Conservation (phyloP, 1,140 invertebrate genomes). For the Globodera rostochiensis region DNA sequence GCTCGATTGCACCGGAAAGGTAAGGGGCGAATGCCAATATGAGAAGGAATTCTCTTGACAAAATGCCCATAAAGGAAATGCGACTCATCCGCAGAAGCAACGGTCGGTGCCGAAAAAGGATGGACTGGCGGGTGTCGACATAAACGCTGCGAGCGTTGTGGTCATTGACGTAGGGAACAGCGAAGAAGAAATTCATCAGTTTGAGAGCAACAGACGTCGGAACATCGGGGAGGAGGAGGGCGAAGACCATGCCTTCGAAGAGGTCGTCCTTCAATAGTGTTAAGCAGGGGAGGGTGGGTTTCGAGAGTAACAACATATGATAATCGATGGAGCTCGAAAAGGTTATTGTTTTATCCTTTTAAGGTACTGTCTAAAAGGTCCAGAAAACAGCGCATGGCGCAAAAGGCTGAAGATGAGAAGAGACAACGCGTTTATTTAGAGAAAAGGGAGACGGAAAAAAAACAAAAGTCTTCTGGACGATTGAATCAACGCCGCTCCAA, state of each 20-base stretch:
- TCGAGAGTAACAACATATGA: background rate
- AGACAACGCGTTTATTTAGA: slow-evolving; percentile 34
- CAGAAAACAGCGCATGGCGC: slow-evolving; percentile 26
- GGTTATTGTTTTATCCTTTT: slow-evolving; percentile 6
- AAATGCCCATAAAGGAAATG: background rate
- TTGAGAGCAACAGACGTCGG: slow-evolving; percentile 65
- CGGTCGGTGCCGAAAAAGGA: slow-evolving; percentile 32
- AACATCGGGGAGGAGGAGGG: slow-evolving; percentile 67
- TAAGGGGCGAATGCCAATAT: background rate
- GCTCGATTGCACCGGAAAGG: slow-evolving; percentile 53
- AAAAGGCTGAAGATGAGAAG: slow-evolving; percentile 38
- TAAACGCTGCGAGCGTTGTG: slow-evolving; percentile 68
- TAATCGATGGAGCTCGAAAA: slow-evolving; percentile 2
- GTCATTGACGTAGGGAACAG: slow-evolving; percentile 71
- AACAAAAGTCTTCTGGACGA: background rate
- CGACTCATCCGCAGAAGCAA: background rate
- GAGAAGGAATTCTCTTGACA: background rate
- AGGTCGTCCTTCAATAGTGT: slow-evolving; percentile 70
- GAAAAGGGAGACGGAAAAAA: slow-evolving; percentile 15
- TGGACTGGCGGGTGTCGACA: slow-evolving; percentile 62
- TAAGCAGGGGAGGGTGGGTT: background rate
- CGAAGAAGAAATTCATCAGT: slow-evolving; percentile 52
- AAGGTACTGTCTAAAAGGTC: slow-evolving; percentile 38
- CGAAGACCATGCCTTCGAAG: slow-evolving; percentile 78
- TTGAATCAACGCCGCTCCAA: background rate